Conservation (phyloP, 2,888 invertebrate species). For the Noctua comes region DNA sequence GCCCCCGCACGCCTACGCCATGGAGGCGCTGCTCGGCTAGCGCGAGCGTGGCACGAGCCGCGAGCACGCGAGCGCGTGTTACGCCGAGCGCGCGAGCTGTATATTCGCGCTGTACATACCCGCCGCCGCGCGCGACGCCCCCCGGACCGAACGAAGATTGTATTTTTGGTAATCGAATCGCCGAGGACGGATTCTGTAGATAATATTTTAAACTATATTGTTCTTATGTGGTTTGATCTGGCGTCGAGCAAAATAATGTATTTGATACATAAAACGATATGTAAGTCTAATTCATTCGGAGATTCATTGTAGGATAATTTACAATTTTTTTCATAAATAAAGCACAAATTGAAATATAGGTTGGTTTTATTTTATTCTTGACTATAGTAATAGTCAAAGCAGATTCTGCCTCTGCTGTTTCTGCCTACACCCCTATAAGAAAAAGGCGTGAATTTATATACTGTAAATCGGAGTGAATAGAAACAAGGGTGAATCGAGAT, state of each 20-base stretch:
- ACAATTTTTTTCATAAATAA: slow-evolving; percentile 93
- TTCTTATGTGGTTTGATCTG: slow-evolving; percentile 90
- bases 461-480: not conserved
- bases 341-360: slow-evolving; percentile 90
- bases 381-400: not conserved
- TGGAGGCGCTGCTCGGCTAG: slow-evolving; percentile 92
- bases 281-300: slow-evolving; percentile 91
- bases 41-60: not conserved
- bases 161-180: slow-evolving; percentile 90
- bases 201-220: slow-evolving; percentile 90
- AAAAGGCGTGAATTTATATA: not conserved
- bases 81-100: slow-evolving; percentile 77
- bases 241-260: slow-evolving; percentile 90
- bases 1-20: slow-evolving; percentile 91
- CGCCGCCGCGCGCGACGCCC: slow-evolving; percentile 57
- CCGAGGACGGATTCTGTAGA: slow-evolving; percentile 90
- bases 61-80: not conserved
- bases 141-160: slow-evolving; percentile 82
- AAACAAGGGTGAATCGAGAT: not conserved
- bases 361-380: slow-evolving; percentile 79
- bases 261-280: slow-evolving; percentile 91
- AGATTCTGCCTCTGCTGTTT: not conserved
- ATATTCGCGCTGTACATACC: slow-evolving; percentile 84
- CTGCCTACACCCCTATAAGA: not conserved
- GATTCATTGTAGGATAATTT: slow-evolving; percentile 92